phyloP scores from a whole-genome alignment of 2,888 invertebrate genomes.

The Diarsia brunnea region DNA sequence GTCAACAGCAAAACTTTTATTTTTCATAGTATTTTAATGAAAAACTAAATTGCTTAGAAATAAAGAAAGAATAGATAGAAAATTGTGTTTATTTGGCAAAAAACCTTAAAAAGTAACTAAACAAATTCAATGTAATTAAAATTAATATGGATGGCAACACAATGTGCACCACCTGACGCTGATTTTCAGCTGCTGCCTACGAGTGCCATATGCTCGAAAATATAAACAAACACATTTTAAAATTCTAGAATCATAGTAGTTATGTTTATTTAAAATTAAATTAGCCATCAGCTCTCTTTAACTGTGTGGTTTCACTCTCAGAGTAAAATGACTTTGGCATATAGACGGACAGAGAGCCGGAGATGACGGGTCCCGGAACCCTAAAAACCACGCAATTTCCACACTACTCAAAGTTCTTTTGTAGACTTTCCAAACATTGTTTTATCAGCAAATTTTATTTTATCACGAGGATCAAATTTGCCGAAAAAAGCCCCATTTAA shows the following conservation, averaged over 20 bases:
- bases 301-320: neutral
- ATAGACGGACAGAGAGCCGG: neutral
- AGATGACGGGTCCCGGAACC: neutral
- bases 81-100: too few relatives aligned
- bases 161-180: too few relatives aligned
- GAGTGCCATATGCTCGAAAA: too few relatives aligned
- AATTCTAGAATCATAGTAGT: too few relatives aligned
- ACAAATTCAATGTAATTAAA: too few relatives aligned
- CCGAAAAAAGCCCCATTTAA: slow-evolving; percentile 51
- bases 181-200: too few relatives aligned
- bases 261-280: neutral
- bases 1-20: neutral
- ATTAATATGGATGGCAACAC: too few relatives aligned
- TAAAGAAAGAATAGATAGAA: too few relatives aligned
- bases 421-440: slow-evolving; percentile 1
- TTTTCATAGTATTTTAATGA: neutral
- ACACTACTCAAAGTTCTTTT: slow-evolving; percentile 5
- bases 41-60: too few relatives aligned
- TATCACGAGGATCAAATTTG: slow-evolving; percentile 42
- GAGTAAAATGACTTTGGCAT: neutral
- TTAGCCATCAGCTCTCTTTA: too few relatives aligned
- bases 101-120: too few relatives aligned
- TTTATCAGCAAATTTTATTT: slow-evolving; percentile 34
- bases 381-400: neutral
- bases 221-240: too few relatives aligned